Percentiles rank a stretch among this genome's conserved stretches.
Conservation (phyloP, 1,140 invertebrate genomes). For the Trinorchestia longiramus region DNA sequence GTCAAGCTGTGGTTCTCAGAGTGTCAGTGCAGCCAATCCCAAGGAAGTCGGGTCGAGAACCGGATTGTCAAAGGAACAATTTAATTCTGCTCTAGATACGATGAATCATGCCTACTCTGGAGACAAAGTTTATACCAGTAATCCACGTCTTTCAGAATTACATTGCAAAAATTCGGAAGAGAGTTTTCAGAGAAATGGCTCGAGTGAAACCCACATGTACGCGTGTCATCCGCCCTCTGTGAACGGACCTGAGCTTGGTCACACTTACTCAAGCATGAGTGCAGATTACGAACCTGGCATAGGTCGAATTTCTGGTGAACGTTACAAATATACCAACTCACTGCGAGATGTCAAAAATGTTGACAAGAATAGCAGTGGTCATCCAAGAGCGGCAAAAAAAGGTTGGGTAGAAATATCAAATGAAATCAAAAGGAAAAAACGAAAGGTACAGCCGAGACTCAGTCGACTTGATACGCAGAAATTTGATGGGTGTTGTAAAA, state of each 20-base stretch:
- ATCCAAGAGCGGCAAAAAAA: neutral
- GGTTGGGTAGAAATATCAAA: neutral
- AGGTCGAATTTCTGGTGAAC: neutral
- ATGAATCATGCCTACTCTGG: neutral
- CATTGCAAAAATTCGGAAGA: neutral
- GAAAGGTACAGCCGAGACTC: neutral
- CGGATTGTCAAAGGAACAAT: neutral
- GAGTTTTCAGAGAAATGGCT: neutral
- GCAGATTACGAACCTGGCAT: neutral
- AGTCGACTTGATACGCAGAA: neutral
- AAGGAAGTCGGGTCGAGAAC: neutral
- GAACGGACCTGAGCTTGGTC: neutral
- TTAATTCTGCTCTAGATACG: neutral
- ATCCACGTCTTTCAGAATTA: neutral
- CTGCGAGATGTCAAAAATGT: neutral
- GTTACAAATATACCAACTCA: neutral
- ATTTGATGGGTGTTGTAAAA: neutral
- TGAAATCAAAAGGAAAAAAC: neutral
- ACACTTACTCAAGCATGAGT: neutral
- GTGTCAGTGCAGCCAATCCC: neutral
- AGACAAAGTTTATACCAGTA: neutral
- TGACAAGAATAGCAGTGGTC: neutral
- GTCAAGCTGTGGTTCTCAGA: neutral
- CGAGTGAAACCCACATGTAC: neutral
- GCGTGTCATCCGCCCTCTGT: neutral